Percentiles rank a stretch among this genome's conserved stretches.
Conservation (phyloP, 2,113 vertebrate genomes). For the Psilopsiagon aymara region DNA sequence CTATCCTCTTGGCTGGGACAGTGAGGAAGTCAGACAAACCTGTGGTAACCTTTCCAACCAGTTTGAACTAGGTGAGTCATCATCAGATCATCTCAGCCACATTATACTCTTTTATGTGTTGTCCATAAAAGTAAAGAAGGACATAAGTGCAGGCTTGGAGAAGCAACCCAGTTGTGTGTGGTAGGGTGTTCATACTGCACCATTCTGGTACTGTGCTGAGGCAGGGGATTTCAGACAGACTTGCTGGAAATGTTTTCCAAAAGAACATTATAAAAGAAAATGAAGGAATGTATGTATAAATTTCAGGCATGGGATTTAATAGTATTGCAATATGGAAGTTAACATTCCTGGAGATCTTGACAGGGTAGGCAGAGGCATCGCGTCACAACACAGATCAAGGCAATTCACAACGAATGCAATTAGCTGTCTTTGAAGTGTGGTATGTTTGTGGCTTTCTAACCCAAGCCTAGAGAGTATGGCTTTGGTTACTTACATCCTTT, state of each 20-base stretch:
- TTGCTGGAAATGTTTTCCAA: neutral
- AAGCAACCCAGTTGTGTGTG: neutral
- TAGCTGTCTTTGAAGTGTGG: neutral
- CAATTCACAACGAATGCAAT: neutral
- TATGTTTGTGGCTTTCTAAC: neutral
- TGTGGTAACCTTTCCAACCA: conserved; percentile 93
- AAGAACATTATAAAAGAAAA: neutral
- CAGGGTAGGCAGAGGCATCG: neutral
- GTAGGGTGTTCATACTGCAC: neutral
- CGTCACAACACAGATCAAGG: rapidly evolving
- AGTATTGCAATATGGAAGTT: neutral
- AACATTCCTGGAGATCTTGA: neutral
- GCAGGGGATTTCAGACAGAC: neutral
- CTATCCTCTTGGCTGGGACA: conserved; percentile 97
- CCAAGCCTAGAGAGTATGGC: neutral
- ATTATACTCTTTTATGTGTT: neutral
- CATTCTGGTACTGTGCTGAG: neutral
- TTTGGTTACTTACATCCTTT: neutral
- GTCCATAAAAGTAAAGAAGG: neutral
- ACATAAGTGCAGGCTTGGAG: neutral
- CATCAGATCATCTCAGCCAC: neutral
- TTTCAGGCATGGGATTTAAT: neutral
- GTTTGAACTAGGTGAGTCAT: conserved; percentile 89
- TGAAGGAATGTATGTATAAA: neutral
- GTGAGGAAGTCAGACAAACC: conserved; percentile 94